A percentile compares a stretch with the other conserved stretches of the same genome.
Evolutionary conservation across 1,140 invertebrate genomes (phyloP).

Genomic region (Dysdera silvatica): DNA sequence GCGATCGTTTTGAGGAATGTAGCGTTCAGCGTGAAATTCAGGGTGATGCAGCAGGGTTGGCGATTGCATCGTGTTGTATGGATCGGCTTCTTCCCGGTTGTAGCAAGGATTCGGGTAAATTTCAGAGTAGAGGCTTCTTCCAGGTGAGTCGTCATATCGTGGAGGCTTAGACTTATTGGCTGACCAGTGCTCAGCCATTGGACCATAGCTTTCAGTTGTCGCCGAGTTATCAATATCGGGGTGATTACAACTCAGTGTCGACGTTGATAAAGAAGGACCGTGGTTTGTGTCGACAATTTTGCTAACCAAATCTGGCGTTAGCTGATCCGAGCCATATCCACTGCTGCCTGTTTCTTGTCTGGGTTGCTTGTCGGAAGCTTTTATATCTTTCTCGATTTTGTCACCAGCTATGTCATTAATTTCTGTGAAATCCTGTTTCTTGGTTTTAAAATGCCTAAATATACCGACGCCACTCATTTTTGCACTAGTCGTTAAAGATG

Average conservation of each 20-base stretch:
- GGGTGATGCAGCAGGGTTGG: slow-evolving; percentile 9
- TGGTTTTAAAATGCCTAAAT: slow-evolving; percentile 20
- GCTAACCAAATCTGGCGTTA: slow-evolving; percentile 34
- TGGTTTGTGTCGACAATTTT: slow-evolving; percentile 29
- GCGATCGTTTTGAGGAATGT: slow-evolving; percentile 21
- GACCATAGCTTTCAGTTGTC: slow-evolving; percentile 22
- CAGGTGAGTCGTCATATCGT: slow-evolving; percentile 5
- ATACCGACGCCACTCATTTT: slow-evolving; percentile 26
- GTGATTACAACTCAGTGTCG: slow-evolving; percentile 20
- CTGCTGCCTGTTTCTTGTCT: slow-evolving; percentile 32
- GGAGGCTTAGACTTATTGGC: slow-evolving; percentile 7
- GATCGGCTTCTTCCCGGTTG: slow-evolving; percentile 12
- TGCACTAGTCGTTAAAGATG: neutral
- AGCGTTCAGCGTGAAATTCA: slow-evolving; percentile 14
- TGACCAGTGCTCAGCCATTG: slow-evolving; percentile 26
- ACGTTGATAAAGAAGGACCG: slow-evolving; percentile 18
- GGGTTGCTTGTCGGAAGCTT: slow-evolving; percentile 27
- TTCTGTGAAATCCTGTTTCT: slow-evolving; percentile 22
- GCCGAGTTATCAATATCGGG: slow-evolving; percentile 16
- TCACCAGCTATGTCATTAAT: slow-evolving; percentile 19
- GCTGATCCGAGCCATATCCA: slow-evolving; percentile 34
- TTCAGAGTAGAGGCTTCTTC: slow-evolving; percentile 12
- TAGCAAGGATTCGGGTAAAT: slow-evolving; percentile 25
- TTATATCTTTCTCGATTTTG: slow-evolving; percentile 32
- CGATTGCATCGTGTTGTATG: slow-evolving; percentile 13